Base-by-base conservation (phyloP, 2,888 invertebrate species). In the Acheta domesticus region DNA sequence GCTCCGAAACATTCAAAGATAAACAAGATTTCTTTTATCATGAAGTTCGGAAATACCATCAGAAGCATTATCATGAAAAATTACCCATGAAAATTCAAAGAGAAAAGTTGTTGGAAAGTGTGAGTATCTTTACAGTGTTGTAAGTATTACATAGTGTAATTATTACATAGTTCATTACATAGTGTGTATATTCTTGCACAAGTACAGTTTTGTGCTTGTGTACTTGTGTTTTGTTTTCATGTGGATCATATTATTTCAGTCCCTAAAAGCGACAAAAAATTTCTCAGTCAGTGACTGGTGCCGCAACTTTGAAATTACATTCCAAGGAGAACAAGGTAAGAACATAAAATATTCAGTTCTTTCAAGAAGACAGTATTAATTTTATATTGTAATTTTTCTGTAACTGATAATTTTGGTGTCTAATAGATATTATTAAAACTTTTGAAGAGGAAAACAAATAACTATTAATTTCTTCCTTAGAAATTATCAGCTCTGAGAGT, bases 271-370 rank as follows among this genome's bases (percentile, higher is more conserved):
- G 75, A 96, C 96, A 2, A 93, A 94, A 84, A 92, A 93, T 85
- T 96, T 96, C 88, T 90, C 92, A 48, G 91, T 94, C n/a, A 92
- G 93, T 79, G 97, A 97, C 88, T 98, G 97, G 97, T 97, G 96
- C 87, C 92, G 94, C 85, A 96, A 94, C 89, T 97, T 97, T 86
- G 97, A 97, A 88, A 93, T 97, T 82, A 93, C 92, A 80, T 97
- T 97, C 87, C 92, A 94, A 86, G 96, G 96, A n/a, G 97, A 98
- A 86, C 96, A 96, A 90, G 97, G 96, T 93, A 84, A 82, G 83
- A 80, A 36, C 36, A 4, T 62, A 12, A 62, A 62, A 62, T 62
- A n/a, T 62, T n/a, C 62, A 16, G 62, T 12, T 62, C 11, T 8
- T 36, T 36, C 36, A 36, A 8, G 5, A 36, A 36, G 5, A 36